These are phyloP conservation scores for Brachionus rubens DNA, from an alignment of 1,140 invertebrate species.

Conservation along the genomic window DNA sequence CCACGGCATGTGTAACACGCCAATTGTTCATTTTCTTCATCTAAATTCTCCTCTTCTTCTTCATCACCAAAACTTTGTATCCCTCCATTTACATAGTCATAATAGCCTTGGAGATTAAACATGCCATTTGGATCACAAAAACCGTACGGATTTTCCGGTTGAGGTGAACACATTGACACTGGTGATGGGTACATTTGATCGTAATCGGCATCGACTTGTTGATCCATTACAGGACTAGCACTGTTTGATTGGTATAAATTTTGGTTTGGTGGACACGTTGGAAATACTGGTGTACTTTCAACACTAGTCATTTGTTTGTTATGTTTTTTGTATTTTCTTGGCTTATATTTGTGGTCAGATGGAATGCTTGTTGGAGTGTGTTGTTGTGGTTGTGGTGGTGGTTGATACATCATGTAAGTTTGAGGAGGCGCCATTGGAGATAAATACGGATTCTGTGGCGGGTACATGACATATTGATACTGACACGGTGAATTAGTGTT, in stretches of 20 bases:
- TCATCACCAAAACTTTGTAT: constrained; percentile 22
- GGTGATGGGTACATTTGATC: constrained; percentile 20
- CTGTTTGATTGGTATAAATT: neutral
- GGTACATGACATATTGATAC: constrained; percentile 19
- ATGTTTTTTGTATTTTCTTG: neutral
- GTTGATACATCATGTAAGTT: constrained; percentile 37
- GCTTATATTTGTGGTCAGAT: neutral
- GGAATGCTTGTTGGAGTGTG: constrained; percentile 15
- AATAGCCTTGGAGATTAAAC: constrained; percentile 11
- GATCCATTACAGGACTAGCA: neutral
- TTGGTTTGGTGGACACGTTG: neutral
- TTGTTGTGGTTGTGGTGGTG: constrained; percentile 1
- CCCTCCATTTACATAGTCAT: constrained; percentile 12
- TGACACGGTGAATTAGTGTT: constrained; percentile 12
- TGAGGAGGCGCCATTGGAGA: constrained; percentile 10
- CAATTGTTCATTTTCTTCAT: constrained; percentile 33
- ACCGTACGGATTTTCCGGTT: neutral
- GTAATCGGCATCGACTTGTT: neutral
- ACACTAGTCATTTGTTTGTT: neutral
- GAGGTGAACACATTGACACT: constrained; percentile 15
- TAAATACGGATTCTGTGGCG: constrained; percentile 3
- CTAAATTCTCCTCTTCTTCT: constrained; percentile 12
- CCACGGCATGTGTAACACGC: constrained; percentile 41
- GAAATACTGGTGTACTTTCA: neutral
- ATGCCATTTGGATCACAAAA: constrained; percentile 9